Base-by-base conservation (phyloP, 2,113 vertebrate genomes). In the Hyaena hyaena region DNA sequence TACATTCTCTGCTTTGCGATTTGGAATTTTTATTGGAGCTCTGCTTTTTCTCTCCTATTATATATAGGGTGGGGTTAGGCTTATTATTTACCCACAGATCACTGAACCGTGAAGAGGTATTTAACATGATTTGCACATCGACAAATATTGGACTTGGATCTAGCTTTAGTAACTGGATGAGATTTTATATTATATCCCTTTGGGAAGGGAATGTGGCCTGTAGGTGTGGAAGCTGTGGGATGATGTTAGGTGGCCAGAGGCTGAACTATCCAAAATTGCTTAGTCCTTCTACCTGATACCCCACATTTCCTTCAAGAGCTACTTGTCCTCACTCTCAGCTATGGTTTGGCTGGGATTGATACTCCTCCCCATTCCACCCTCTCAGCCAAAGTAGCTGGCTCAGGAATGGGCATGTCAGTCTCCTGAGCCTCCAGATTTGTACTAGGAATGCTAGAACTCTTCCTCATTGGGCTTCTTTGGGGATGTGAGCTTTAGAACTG, bases 1-100 rank as follows among this genome's bases (percentile, higher is more conserved):
- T 61, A 28, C 71, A 79, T 33, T 61, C 53, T 74, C 26, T 24
- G 35, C 53, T 93, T 48, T 84, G 35, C 58, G 69, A 76, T 43
- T 91, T 92, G 63, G 88, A 95, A 66, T 94, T 69, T 87, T 96
- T 74, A n/a, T 68, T 92, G 21, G 24, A 31, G 33, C 45, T 90
- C 71, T 88, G 8, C 48, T 86, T 95, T 97, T 26, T 90, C 66
- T 91, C 0, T 81, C 26, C 43, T 66, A 12, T 84, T 39, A 86
- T 77, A 53, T 63, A 69, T 33, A 93, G 17, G 16, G 31, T 93
- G 28, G 76, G 43, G 17, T 68, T 95, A 58, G 88, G 65, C 69
- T 79, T 33, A 65, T 71, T 93, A 66, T 63, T 93, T 93, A 48
- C 50, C 21, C 45, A 84, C 58, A 89, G 68, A 74, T 79, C 88